Conservation (phyloP, 2,888 invertebrate species). For the Willowsia nigromaculata region DNA sequence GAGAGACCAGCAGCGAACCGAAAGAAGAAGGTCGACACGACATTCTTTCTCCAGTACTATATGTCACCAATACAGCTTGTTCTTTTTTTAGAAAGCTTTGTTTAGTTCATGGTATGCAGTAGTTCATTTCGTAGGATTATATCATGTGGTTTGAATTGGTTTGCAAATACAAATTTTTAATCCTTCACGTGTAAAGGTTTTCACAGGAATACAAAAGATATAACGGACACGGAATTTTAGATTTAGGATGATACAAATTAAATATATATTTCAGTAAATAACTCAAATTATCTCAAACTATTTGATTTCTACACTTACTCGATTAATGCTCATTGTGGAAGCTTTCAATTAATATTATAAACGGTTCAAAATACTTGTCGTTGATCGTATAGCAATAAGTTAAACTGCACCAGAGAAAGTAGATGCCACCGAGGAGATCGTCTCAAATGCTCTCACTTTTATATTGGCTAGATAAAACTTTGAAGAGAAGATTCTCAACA, state of each 20-base stretch:
- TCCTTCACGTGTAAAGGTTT: background rate
- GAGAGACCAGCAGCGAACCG: conserved; percentile 45
- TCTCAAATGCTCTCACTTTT: background rate
- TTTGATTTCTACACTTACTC: too few species aligned
- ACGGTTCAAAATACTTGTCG: too few species aligned
- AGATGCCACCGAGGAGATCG: too few species aligned
- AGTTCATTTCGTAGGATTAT: background rate
- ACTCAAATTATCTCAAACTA: too few species aligned
- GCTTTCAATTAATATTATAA: too few species aligned
- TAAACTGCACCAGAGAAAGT: too few species aligned
- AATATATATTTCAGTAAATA: too few species aligned
- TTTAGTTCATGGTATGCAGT: background rate
- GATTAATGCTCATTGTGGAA: too few species aligned
- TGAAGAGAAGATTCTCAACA: background rate
- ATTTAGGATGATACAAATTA: too few species aligned
- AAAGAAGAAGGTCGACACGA: conserved; percentile 58
- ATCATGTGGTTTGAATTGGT: background rate
- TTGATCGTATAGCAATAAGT: too few species aligned
- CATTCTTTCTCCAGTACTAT: background rate
- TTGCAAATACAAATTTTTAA: background rate
- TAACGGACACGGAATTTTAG: too few species aligned
- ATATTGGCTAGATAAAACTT: background rate
- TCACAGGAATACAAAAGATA: too few species aligned
- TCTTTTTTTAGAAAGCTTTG: background rate
- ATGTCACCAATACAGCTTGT: conserved; percentile 1